Base-by-base conservation (phyloP, 2,888 invertebrate species). In the Lysandra bellargus region DNA sequence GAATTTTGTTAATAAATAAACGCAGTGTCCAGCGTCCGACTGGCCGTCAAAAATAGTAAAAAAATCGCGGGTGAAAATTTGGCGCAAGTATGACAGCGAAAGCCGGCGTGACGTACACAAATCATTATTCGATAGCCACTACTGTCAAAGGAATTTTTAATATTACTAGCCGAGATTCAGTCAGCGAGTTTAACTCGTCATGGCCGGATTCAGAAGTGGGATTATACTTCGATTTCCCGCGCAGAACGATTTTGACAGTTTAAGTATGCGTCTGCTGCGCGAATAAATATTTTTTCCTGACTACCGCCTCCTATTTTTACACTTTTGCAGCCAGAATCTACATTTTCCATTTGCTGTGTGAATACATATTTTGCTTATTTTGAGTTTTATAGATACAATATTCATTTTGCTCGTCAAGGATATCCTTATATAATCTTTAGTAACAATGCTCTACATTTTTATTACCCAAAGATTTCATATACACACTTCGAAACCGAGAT, bases 1-100 rank as follows among this genome's bases (percentile, higher is more conserved):
- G 93, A 93, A 92, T 92, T 93, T 92, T 92, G 93, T 93, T 94
- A 94, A 94, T 94, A 94, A 94, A 94, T 94, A 93, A 94, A 93
- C 92, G 93, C 90, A 89, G 89, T 88, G 89, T 88, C 90, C 87
- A 86, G 86, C 89, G 90, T 88, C 87, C 90, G 89, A 88, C 88
- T 85, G 87, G 86, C 86, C 86, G 88, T 88, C 85, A 86, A 91
- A 92, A 92, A 92, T 88, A 89, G 89, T 82, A 87, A 89, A 92
- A 92, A 92, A 91, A 87, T 82, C 84, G 79, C 84, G 83, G 87
- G 87, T 86, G 89, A 91, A 93, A 93, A 92, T 92, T 93, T 90
- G 90, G 92, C 89, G 90, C 92, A 92, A 92, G 92, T 92, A 94
- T 92, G 92, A 93, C 92, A 91, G 90, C 86, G 87, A 87, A 87